phyloP scores from a whole-genome alignment of 2,888 invertebrate genomes.

The Griposia aprilina region DNA sequence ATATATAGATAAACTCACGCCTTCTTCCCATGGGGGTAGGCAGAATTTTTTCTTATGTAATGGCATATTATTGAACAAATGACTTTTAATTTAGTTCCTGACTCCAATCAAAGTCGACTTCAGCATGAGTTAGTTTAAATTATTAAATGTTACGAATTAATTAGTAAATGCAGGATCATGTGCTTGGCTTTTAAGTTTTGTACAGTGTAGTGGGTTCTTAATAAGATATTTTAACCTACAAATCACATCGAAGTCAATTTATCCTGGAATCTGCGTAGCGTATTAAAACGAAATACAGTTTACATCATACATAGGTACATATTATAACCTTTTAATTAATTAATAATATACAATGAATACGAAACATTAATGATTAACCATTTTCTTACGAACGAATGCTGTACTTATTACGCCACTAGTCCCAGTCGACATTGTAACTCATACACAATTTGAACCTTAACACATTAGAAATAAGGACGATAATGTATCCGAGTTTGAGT shows the following conservation, averaged over 20 bases:
- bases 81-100: slow-evolving; percentile 17
- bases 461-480: slow-evolving; percentile 47
- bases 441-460: slow-evolving; percentile 58
- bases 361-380: slow-evolving; percentile 73
- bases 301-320: slow-evolving; percentile 62
- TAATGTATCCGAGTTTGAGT: slow-evolving; percentile 53
- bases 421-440: slow-evolving; percentile 53
- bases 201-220: slow-evolving; percentile 56
- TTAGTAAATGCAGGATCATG: slow-evolving; percentile 62
- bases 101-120: slow-evolving; percentile 53
- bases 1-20: no score
- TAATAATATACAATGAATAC: slow-evolving; percentile 70
- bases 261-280: slow-evolving; percentile 53
- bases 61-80: slow-evolving; percentile 46
- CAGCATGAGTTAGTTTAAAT: slow-evolving; percentile 30
- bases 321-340: slow-evolving; percentile 67
- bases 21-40: no score
- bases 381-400: slow-evolving; percentile 79
- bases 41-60: neutral
- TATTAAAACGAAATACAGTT: slow-evolving; percentile 61
- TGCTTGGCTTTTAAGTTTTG: slow-evolving; percentile 57
- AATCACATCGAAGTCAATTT: slow-evolving; percentile 65
- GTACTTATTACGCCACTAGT: slow-evolving; percentile 80
- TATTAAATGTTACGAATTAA: slow-evolving; percentile 43
- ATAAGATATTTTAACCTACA: slow-evolving; percentile 56